Evolutionary conservation across 2,888 invertebrate species (phyloP), one percentile per base, ranked within the genome.

Genomic region (Limnephilus auricula): DNA sequence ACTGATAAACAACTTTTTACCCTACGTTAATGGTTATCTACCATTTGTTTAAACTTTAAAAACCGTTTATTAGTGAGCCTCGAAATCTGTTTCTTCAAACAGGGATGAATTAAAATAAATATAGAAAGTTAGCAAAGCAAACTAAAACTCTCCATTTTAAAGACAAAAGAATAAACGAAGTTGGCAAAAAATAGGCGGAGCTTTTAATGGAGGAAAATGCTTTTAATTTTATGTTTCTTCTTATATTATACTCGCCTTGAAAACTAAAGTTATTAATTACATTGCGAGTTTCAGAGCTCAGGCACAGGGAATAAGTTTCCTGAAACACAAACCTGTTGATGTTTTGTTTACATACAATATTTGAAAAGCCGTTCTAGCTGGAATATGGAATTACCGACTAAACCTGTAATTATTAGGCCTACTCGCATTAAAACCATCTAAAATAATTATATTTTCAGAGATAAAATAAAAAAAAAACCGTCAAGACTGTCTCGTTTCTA

Each of bases 281-380:
- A 65, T 25, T n/a, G 6, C 65, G 65, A 65, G 65, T 65, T 65
- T 65, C 65, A n/a, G 65, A 65, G 25, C 25, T n/a, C 65, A 6
- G 65, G 65, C 65, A 65, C n/a, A 65, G 65, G 25, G 25, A 65
- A 65, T 65, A 65, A 65, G 65, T 65, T 65, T 65, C 65, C n/a
- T 65, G 65, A 65, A 65, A 65, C 65, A 65, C n/a, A 65, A n/a
- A 65, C 65, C 65, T 65, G 65, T 65, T 65, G 65, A 65, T 65
- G 65, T 65, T 65, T n/a, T 65, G 65, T n/a, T 65, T 65, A 65
- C 65, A 65, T 65, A n/a, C 18, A 65, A 65, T 65, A 65, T 65
- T 65, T 25, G n/a, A 65, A 65, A 65, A 65, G 25, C 65, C 25
- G n/a, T 65, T 65, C 9, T 65, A 2, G 65, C 25, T 65, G 65